Conservation (phyloP, 2,797 vertebrate genomes). For the Lithobates pipiens region DNA sequence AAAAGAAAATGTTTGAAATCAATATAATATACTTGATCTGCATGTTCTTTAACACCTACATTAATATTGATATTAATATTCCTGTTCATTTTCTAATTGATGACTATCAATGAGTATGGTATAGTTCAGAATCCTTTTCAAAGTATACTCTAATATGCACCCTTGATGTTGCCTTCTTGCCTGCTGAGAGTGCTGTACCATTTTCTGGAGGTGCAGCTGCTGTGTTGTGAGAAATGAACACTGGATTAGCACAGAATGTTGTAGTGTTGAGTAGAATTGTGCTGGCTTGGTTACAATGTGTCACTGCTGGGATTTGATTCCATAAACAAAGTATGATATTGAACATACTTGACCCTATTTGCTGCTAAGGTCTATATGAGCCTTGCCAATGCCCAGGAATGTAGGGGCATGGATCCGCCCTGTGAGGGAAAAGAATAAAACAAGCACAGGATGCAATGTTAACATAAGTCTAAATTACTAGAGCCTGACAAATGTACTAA, state of each 20-base stretch:
- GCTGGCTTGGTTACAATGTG: slow-evolving; percentile 58
- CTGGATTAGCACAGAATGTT: slow-evolving; percentile 39
- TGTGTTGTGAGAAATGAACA: slow-evolving; percentile 1
- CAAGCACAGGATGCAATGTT: slow-evolving; percentile 12
- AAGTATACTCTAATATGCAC: neutral
- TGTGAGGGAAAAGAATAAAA: slow-evolving; percentile 16
- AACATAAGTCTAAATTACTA: slow-evolving; percentile 24
- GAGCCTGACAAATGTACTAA: slow-evolving; percentile 13
- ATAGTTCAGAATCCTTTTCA: too few species aligned
- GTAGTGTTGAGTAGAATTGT: slow-evolving; percentile 22
- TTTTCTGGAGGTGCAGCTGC: slow-evolving; percentile 10
- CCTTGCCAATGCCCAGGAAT: slow-evolving; percentile 47
- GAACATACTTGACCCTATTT: slow-evolving; percentile 60
- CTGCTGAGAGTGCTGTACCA: slow-evolving; percentile 2
- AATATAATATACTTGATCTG: too few species aligned
- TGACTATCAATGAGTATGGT: too few species aligned
- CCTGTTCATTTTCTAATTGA: too few species aligned
- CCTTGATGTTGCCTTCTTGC: neutral
- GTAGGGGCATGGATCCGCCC: slow-evolving; percentile 27
- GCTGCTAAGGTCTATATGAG: slow-evolving; percentile 44
- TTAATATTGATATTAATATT: too few species aligned
- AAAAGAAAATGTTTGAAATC: too few species aligned
- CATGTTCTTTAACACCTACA: too few species aligned
- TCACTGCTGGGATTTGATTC: slow-evolving; percentile 58
- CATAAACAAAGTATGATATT: slow-evolving; percentile 58